Evolutionary conservation across 2,888 invertebrate species (phyloP).

Genomic region (Saturnia pavonia): DNA sequence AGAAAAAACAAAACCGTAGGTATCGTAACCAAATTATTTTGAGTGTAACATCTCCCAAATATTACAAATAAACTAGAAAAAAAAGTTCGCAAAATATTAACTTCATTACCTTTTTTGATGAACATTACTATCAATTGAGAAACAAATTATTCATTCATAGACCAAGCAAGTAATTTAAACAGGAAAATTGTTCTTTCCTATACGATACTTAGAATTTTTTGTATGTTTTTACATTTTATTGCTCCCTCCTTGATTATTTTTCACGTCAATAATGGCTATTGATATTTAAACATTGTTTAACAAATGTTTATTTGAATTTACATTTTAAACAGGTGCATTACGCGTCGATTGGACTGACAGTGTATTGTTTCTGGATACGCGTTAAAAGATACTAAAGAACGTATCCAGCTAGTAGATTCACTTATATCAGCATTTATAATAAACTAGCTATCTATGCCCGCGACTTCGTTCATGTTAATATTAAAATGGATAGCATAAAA

Average conservation of each 20-base stretch:
- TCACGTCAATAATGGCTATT: not conserved
- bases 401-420: not conserved
- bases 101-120: too few relatives aligned
- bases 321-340: slow-evolving; percentile 6
- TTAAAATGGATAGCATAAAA: too few relatives aligned
- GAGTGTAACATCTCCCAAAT: too few relatives aligned
- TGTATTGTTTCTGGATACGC: not conserved
- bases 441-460: not conserved
- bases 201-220: not conserved
- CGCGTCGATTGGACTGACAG: not conserved
- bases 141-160: too few relatives aligned
- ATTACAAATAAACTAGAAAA: too few relatives aligned
- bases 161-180: not conserved
- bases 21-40: too few relatives aligned
- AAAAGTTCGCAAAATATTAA: too few relatives aligned
- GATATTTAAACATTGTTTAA: not conserved
- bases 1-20: too few relatives aligned
- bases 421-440: not conserved
- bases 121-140: too few relatives aligned
- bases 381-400: slow-evolving; percentile 2
- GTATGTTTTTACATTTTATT: slow-evolving; percentile 1
- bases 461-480: not conserved
- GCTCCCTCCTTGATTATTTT: slow-evolving; percentile 1
- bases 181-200: not conserved
- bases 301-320: slow-evolving; percentile 5